A percentile compares a stretch with the other conserved stretches of the same genome.
Evolutionary conservation across 1,140 invertebrate species (phyloP).

Genomic region (Zaprionus capensis): DNA sequence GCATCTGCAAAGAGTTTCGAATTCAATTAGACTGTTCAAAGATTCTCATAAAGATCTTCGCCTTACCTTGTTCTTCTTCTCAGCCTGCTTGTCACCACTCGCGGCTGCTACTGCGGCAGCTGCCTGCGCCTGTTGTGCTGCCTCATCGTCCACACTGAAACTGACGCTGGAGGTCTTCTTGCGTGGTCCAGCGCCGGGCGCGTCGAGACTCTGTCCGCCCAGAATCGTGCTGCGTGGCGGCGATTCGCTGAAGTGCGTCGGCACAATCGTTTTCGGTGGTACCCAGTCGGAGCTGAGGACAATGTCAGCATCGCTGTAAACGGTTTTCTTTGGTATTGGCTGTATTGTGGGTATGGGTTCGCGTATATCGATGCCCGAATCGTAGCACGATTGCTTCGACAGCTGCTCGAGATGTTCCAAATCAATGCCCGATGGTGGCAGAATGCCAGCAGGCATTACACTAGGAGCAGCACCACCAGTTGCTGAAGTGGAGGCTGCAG

Average conservation of each 20-base stretch:
- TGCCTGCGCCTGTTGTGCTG: constrained; percentile 71
- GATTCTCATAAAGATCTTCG: no score
- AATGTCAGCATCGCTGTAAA: constrained; percentile 93
- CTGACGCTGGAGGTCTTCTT: constrained; percentile 90
- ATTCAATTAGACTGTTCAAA: no score
- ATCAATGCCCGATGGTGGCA: constrained; percentile 66
- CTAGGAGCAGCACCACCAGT: constrained; percentile 10
- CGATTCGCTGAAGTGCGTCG: constrained; percentile 86
- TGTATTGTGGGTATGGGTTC: constrained; percentile 87
- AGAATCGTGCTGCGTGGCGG: constrained; percentile 84
- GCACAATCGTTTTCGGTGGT: constrained; percentile 90
- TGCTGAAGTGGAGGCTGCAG: constrained; percentile 22
- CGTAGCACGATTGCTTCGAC: constrained; percentile 91
- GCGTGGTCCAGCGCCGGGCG: constrained; percentile 84
- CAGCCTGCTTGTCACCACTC: constrained; percentile 81
- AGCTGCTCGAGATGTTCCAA: constrained; percentile 78
- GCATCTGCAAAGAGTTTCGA: constrained; percentile 87
- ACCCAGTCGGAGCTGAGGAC: constrained; percentile 93
- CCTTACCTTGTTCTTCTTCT: constrained; percentile 88
- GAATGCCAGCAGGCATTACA: constrained; percentile 16
- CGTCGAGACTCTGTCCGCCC: constrained; percentile 68
- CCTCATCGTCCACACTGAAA: constrained; percentile 88
- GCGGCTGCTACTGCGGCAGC: constrained; percentile 85
- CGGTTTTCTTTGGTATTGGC: constrained; percentile 85
- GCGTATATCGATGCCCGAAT: constrained; percentile 94